Evolutionary conservation across 2,113 vertebrate species (phyloP), one percentile per base, ranked within the genome.

Genomic region (Seriola dumerili): DNA sequence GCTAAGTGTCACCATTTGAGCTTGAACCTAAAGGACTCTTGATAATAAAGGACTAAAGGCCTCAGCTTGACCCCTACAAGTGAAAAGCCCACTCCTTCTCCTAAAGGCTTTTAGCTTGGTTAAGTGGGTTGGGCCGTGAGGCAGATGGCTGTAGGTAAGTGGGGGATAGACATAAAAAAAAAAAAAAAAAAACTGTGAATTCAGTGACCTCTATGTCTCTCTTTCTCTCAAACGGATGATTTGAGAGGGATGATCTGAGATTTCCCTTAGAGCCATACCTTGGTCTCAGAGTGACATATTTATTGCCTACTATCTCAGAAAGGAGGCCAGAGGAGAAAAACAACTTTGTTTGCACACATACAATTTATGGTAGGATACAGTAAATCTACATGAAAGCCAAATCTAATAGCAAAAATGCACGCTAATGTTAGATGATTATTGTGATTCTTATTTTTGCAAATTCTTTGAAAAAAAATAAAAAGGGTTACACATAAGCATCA

Each of bases 91-190:
- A 72, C 78, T 75, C 17, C 73, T 70, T 42, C 58, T 62, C 66
- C 78, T 48, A 17, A 25, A 83, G 79, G 79, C 81, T 87, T 88
- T 91, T 80, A 89, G 83, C 82, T 83, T 83, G 52, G 79, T 79
- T 85, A 79, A 89, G 88, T 91, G 85, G 66, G 72, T 74, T 76
- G 84, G 64, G 81, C 73, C 8, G 5, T 52, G 42, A 75, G 85
- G 78, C 72, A 86, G 78, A 80, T 75, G 78, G 75, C 40, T 89
- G 75, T 46, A 74, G 71, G 74, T 62, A 79, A 89, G 83, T 84
- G 75, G 68, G 46, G 46, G 78, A 75, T 57, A 54, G 71, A 76
- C 48, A 52, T 36, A 69, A 71, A 50, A 46, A 25, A 67, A 21
- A 42, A 66, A 12, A 55, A 77, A 69, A 73, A 81, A 42, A 42